phyloP scores from a whole-genome alignment of 2,797 vertebrate genomes.

The Centropyge bicolor region DNA sequence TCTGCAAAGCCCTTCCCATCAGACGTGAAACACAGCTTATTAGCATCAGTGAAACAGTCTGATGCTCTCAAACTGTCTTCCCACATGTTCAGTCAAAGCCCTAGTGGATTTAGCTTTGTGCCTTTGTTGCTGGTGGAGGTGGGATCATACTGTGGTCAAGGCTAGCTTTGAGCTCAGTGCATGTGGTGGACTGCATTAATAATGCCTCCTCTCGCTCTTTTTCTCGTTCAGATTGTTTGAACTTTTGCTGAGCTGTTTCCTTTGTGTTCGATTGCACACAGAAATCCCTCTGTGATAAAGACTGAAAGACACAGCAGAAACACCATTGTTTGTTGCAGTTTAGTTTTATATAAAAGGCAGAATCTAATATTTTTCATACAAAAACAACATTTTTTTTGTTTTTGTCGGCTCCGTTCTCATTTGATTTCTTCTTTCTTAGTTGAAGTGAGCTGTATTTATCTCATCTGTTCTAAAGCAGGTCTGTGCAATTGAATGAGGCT shows the following conservation, averaged over 20 bases:
- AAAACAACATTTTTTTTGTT: background rate
- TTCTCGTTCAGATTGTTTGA: slow-evolving; percentile 26
- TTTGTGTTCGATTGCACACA: slow-evolving; percentile 29
- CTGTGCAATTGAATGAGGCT: slow-evolving; percentile 5
- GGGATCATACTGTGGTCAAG: slow-evolving; percentile 36
- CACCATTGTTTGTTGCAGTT: slow-evolving; percentile 9
- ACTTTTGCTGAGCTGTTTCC: slow-evolving; percentile 30
- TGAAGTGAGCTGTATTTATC: background rate
- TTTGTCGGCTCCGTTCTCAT: background rate
- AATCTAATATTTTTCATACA: slow-evolving; percentile 7
- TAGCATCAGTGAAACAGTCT: slow-evolving; percentile 17
- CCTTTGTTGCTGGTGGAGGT: slow-evolving; percentile 43
- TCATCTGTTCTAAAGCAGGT: slow-evolving; percentile 1
- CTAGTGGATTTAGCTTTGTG: slow-evolving; percentile 5
- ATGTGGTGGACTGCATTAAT: slow-evolving; percentile 18
- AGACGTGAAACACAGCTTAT: slow-evolving; percentile 8
- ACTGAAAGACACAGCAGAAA: background rate
- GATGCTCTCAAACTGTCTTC: slow-evolving; percentile 9
- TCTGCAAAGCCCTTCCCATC: slow-evolving; percentile 1
- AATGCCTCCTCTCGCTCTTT: slow-evolving; percentile 3
- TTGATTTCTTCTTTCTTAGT: background rate
- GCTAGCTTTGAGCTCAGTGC: slow-evolving; percentile 11
- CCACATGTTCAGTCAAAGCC: background rate
- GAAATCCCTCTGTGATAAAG: slow-evolving; percentile 27
- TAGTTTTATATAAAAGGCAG: slow-evolving; percentile 3